phyloP scores from a whole-genome alignment of 2,113 vertebrate species.

The Falco punctatus region DNA sequence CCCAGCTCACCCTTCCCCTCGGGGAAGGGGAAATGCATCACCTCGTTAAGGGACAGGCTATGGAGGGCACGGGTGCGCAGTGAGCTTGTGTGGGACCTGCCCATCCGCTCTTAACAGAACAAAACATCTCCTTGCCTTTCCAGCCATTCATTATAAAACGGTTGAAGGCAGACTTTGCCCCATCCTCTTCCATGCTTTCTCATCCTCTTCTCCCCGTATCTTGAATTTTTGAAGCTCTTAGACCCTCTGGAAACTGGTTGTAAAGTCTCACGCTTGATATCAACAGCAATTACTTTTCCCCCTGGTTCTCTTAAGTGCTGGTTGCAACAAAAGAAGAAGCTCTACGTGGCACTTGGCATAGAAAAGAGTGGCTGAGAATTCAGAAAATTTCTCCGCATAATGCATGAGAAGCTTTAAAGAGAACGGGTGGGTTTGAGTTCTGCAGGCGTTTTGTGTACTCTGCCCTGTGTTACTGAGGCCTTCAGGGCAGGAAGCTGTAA shows the following conservation, averaged over 20 bases:
- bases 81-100: not conserved
- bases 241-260: not conserved
- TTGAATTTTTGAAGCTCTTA: not conserved
- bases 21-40: not conserved
- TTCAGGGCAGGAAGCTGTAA: not conserved
- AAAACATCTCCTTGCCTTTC: not conserved
- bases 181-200: not conserved
- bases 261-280: not conserved
- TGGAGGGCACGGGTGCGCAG: rapidly evolving
- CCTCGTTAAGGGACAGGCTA: no score
- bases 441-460: not conserved
- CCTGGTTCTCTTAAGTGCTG: not conserved
- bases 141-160: not conserved
- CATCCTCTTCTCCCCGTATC: not conserved
- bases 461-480: rapidly evolving
- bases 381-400: not conserved
- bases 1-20: not conserved
- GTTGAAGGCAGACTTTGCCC: not conserved
- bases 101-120: not conserved
- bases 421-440: not conserved
- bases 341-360: not conserved
- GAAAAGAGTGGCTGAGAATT: not conserved
- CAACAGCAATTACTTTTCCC: not conserved
- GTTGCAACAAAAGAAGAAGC: not conserved
- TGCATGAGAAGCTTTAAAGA: not conserved